A percentile compares a stretch with the other conserved stretches of the same genome.
These are phyloP conservation scores for Cetonia aurata DNA, from an alignment of 2,888 invertebrate species.

Conservation along the genomic window DNA sequence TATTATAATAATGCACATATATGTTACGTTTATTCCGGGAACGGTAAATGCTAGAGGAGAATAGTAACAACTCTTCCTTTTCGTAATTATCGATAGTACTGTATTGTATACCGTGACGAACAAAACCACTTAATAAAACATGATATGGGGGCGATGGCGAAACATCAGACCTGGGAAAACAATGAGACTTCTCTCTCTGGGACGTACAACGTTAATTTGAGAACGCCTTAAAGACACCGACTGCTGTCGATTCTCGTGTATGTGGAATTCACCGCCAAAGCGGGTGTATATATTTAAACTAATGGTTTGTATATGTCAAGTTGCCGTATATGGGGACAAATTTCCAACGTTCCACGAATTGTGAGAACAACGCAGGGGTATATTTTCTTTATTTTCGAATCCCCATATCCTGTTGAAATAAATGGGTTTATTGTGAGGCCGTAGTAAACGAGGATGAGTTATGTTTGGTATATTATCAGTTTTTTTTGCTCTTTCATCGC, in stretches of 20 bases:
- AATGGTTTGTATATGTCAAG: constrained; percentile 47
- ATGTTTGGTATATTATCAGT: too few relatives aligned
- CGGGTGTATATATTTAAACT: constrained; percentile 46
- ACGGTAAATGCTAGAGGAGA: too few relatives aligned
- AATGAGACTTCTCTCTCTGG: constrained; percentile 27
- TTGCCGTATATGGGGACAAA: constrained; percentile 40
- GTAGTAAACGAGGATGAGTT: too few relatives aligned
- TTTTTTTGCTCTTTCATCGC: too few relatives aligned
- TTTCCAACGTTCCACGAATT: constrained; percentile 18
- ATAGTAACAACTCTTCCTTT: neutral
- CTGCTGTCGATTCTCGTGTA: constrained; percentile 14
- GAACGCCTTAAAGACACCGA: constrained; percentile 43
- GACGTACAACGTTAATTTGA: constrained; percentile 41
- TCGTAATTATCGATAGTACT: neutral
- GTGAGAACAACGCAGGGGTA: too few relatives aligned
- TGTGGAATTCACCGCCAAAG: constrained; percentile 32
- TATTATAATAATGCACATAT: too few relatives aligned
- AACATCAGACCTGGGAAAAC: constrained; percentile 25
- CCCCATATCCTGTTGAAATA: constrained; percentile 19
- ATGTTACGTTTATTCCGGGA: too few relatives aligned
- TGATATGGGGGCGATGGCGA: constrained; percentile 25
- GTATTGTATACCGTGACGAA: constrained; percentile 3
- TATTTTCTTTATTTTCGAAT: constrained; percentile 2
- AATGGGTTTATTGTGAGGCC: constrained; percentile 2
- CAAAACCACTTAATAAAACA: constrained; percentile 40